phyloP scores from a whole-genome alignment of 2,113 vertebrate species.

The Procavia capensis region DNA sequence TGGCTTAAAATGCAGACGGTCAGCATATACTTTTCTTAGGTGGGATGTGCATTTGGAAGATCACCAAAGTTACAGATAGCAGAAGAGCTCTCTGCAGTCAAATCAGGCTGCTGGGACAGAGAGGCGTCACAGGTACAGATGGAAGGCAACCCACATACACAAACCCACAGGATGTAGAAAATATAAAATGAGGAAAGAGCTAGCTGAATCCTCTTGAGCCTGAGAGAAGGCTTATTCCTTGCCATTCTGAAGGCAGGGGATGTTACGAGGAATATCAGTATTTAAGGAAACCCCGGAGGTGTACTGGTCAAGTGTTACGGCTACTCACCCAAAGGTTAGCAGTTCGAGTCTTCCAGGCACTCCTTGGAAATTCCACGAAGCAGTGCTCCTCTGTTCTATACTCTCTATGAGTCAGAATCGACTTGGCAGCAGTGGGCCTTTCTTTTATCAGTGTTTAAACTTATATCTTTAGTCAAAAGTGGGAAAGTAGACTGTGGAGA shows the following conservation, averaged over 20 bases:
- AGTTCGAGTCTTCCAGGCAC: too few relatives aligned
- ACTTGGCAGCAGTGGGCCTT: too few relatives aligned
- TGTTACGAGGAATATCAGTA: not conserved
- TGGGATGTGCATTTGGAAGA: not conserved
- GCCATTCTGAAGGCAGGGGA: not conserved
- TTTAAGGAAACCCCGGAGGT: too few relatives aligned
- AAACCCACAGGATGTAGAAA: not conserved
- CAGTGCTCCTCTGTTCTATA: too few relatives aligned
- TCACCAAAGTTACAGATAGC: not conserved
- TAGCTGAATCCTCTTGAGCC: not conserved
- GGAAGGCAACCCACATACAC: accelerated
- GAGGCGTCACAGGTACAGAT: too few relatives aligned
- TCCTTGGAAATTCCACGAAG: too few relatives aligned
- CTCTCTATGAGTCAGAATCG: too few relatives aligned
- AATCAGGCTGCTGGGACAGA: not conserved
- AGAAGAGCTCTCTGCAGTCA: not conserved
- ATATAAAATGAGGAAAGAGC: not conserved
- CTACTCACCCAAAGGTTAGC: too few relatives aligned
- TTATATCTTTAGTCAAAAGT: not conserved
- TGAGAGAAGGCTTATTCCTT: not conserved
- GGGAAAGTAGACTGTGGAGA: too few relatives aligned
- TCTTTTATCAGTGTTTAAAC: too few relatives aligned
- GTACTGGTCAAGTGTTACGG: too few relatives aligned
- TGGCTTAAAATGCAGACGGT: not conserved
- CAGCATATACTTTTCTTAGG: not conserved